phyloP scores from a whole-genome alignment of 2,888 invertebrate species.

The Autographa gamma region DNA sequence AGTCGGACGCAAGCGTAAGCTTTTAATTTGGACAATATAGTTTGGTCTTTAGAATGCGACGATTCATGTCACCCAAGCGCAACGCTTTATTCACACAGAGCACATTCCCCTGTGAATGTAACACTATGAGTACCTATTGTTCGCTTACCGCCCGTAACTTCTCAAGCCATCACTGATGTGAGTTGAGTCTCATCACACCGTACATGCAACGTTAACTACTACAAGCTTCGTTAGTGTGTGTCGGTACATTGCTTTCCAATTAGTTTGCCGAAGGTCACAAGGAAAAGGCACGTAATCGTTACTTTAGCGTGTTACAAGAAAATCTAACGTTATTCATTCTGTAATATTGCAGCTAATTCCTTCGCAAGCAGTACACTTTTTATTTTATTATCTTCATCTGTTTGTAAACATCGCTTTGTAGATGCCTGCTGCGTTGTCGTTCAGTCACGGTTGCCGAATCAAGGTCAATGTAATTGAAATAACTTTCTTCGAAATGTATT shows the following conservation, averaged over 20 bases:
- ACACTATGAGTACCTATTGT: conserved; percentile 42
- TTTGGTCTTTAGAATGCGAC: conserved; percentile 37
- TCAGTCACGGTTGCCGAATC: conserved; percentile 72
- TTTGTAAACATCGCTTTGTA: conserved; percentile 73
- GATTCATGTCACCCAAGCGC: conserved; percentile 53
- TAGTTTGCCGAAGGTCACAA: conserved; percentile 38
- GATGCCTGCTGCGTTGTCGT: conserved; percentile 61
- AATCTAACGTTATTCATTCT: conserved; percentile 16
- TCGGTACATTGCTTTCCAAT: conserved; percentile 28
- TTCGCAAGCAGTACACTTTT: conserved; percentile 25
- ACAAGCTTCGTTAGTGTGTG: conserved; percentile 23
- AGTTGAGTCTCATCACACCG: conserved; percentile 12
- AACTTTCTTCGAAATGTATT: conserved; percentile 75
- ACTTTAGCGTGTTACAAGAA: conserved; percentile 34
- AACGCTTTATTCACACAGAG: conserved; percentile 53
- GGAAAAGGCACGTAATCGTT: conserved; percentile 39
- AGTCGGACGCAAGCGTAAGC: neutral
- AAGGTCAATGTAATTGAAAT: conserved; percentile 81
- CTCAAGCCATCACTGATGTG: conserved; percentile 28
- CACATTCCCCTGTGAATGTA: conserved; percentile 55
- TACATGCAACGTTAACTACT: conserved; percentile 8
- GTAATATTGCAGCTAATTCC: conserved; percentile 14
- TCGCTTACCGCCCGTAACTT: conserved; percentile 28
- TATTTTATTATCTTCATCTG: conserved; percentile 60
- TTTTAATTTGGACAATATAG: neutral